phyloP scores from a whole-genome alignment of 2,113 vertebrate genomes.

The Origma solitaria region DNA sequence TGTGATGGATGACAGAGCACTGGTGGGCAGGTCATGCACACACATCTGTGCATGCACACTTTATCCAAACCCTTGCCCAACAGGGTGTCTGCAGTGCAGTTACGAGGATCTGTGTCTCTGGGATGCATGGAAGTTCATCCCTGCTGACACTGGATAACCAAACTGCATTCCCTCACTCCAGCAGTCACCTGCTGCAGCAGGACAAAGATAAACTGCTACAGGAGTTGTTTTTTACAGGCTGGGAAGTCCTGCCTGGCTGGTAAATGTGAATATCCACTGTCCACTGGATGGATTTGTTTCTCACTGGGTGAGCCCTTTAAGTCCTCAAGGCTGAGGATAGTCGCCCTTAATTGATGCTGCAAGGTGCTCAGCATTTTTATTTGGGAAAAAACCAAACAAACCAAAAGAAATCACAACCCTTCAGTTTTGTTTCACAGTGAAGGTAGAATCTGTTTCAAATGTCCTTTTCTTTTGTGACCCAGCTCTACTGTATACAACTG shows the following conservation, averaged over 20 bases:
- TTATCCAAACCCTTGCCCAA: background rate
- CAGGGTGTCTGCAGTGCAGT: accelerated
- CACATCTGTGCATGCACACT: background rate
- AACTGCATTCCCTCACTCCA: background rate
- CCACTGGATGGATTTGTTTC: background rate
- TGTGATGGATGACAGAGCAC: background rate
- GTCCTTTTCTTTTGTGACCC: background rate
- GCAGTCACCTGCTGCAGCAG: background rate
- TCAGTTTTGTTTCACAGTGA: background rate
- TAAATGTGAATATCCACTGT: background rate
- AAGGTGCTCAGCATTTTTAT: background rate
- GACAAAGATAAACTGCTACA: background rate
- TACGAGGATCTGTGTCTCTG: background rate
- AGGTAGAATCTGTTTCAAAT: background rate
- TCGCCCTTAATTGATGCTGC: background rate
- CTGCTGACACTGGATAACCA: background rate
- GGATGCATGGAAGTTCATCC: background rate
- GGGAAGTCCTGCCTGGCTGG: background rate
- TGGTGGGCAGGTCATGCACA: background rate
- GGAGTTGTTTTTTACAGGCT: background rate
- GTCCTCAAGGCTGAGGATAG: background rate
- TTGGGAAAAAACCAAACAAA: too few relatives aligned
- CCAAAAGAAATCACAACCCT: background rate
- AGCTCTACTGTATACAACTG: background rate
- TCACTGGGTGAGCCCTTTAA: background rate